Evolutionary conservation across 2,113 vertebrate genomes (phyloP), one percentile per base, ranked within the genome.

Genomic region (Rhabdornis inornatus): DNA sequence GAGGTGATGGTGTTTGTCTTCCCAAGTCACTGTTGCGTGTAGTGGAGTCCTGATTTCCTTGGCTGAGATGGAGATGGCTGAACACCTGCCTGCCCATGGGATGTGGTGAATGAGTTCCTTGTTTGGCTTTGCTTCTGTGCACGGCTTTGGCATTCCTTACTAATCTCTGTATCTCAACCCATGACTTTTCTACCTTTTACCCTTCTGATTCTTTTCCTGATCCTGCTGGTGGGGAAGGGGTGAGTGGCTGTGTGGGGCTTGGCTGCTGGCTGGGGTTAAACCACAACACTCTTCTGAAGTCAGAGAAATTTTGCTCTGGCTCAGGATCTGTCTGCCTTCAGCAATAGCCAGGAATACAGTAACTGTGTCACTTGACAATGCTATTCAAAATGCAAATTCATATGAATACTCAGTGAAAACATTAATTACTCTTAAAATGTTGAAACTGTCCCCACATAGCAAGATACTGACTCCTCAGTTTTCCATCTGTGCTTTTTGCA

Each of bases 351-450:
- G 70, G 59, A 74, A 83, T 55, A 70, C 1, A 2, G 27, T 63
- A 49, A 35, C 37, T 71, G 35, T 79, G 64, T 52, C 60, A 56
- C 31, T 92, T 88, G 52, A 81, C 81, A 71, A n/a, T n/a, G 21
- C 66, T 87, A 47, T 50, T 89, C 35, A 90, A 70, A 86, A 90
- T 66, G 50, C 47, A 85, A 74, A 86, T 88, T 68, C 77, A 64
- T 70, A 20, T 25, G 20, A 88, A 60, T 40, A 18, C n/a, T 93
- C 37, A 39, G 37, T 78, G n/a, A 83, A 87, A 92, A 64, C 33
- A 53, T 89, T 68, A 87, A 86, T 78, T 75, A 49, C 52, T 89
- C 72, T 81, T 94, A 75, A 88, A 94, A 89, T 75, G 87, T 17
- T 90, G 56, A 83, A 94, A 45, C 28, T 80, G 60, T 63, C 83